Conservation (phyloP, 2,888 invertebrate genomes). For the Drosophila glabriapex region DNA sequence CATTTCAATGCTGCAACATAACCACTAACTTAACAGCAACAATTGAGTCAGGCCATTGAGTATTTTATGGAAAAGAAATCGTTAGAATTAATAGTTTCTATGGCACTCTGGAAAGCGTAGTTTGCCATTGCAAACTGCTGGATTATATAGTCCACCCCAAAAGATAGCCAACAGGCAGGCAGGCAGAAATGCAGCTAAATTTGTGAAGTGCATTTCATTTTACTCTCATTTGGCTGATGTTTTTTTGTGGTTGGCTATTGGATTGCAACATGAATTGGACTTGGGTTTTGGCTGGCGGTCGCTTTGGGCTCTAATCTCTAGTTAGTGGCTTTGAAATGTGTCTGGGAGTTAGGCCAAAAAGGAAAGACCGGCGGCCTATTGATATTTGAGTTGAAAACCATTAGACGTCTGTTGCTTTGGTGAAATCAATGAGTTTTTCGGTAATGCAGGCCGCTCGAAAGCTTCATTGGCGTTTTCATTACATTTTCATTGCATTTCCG, state of each 20-base stretch:
- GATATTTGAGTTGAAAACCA: conserved; percentile 49
- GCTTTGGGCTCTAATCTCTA: conserved; percentile 24
- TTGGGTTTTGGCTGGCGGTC: conserved; percentile 6
- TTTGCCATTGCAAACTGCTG: conserved; percentile 5
- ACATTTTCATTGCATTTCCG: conserved; percentile 68
- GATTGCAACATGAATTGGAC: conserved; percentile 25
- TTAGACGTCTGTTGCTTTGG: conserved; percentile 25
- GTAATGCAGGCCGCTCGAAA: conserved; percentile 12
- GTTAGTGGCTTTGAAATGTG: conserved; percentile 34
- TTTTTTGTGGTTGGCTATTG: background rate
- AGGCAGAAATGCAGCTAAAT: conserved; percentile 1
- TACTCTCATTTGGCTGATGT: background rate
- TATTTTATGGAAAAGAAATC: background rate
- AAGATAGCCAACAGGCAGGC: background rate
- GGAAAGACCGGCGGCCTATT: conserved; percentile 32
- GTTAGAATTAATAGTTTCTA: conserved; percentile 7
- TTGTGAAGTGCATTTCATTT: conserved; percentile 20
- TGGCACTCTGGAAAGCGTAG: background rate
- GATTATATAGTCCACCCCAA: background rate
- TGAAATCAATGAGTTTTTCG: conserved; percentile 45
- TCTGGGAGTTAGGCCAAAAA: background rate
- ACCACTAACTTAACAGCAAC: background rate
- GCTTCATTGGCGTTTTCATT: conserved; percentile 56
- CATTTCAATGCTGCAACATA: background rate
- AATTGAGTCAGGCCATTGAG: background rate